Conservation (phyloP, 2,797 vertebrate genomes). For the Enteromius treurensis region DNA sequence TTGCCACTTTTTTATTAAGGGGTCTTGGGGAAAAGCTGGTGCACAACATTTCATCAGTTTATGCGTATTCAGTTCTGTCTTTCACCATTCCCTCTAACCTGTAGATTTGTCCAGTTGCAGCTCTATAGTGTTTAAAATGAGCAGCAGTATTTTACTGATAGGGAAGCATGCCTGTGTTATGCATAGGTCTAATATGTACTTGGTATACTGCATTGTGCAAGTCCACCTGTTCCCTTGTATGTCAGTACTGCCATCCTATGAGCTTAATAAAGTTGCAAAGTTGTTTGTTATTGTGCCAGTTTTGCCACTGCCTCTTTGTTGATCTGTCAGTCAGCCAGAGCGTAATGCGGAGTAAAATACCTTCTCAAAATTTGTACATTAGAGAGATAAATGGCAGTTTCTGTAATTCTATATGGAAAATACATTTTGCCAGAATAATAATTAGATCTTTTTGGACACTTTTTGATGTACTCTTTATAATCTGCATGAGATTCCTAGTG, state of each 20-base stretch:
- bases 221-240: constrained; percentile 60
- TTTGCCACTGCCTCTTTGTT: constrained; percentile 54
- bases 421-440: constrained; percentile 26
- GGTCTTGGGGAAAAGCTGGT: constrained; percentile 49
- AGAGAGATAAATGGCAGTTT: constrained; percentile 13
- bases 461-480: constrained; percentile 31
- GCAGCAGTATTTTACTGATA: constrained; percentile 63
- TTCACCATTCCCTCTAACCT: constrained; percentile 51
- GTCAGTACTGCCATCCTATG: constrained; percentile 60
- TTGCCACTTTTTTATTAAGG: constrained; percentile 60
- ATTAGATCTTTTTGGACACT: constrained; percentile 9
- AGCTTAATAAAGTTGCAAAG: constrained; percentile 69
- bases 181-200: constrained; percentile 59
- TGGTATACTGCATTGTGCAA: constrained; percentile 65
- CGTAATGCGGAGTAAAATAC: constrained; percentile 17
- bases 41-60: constrained; percentile 48
- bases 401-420: constrained; percentile 15
- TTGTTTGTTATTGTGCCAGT: constrained; percentile 57
- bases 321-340: constrained; percentile 2
- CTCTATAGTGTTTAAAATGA: constrained; percentile 60
- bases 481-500: constrained; percentile 7
- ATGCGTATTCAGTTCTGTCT: constrained; percentile 54
- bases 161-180: constrained; percentile 61
- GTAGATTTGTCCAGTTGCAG: constrained; percentile 66
- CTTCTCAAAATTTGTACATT: background rate